A percentile compares a stretch with the other conserved stretches of the same genome.
phyloP scores from a whole-genome alignment of 2,797 vertebrate species.

The Tinamus major region DNA sequence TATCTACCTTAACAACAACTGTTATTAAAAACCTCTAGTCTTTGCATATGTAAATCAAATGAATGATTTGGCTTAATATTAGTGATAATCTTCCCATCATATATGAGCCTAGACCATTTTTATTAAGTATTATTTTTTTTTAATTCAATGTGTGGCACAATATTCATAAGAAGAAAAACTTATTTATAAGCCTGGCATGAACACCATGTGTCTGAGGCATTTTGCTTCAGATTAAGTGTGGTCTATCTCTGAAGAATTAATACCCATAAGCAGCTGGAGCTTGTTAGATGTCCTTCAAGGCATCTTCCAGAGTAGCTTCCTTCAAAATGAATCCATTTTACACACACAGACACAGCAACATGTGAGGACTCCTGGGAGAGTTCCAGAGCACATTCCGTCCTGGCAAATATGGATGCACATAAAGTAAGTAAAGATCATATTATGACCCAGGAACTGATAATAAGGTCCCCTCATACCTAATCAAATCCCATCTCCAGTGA shows the following conservation, averaged over 20 bases:
- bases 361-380: not conserved
- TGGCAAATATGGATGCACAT: not conserved
- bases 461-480: not conserved
- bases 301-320: not conserved
- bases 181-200: not conserved
- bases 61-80: not conserved
- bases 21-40: not conserved
- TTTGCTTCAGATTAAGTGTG: not conserved
- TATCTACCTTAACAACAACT: not conserved
- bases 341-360: not conserved
- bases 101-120: not conserved
- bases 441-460: not conserved
- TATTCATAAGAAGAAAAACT: not conserved
- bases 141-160: not conserved
- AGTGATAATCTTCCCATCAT: not conserved
- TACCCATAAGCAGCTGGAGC: not conserved
- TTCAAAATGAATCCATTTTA: not conserved
- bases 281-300: not conserved
- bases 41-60: not conserved
- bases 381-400: not conserved
- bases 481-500: not conserved
- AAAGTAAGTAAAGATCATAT: not conserved
- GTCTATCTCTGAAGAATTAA: not conserved
- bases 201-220: not conserved
- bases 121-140: not conserved